Base-by-base conservation (phyloP, 2,888 invertebrate species). In the Drosophila greeni region DNA sequence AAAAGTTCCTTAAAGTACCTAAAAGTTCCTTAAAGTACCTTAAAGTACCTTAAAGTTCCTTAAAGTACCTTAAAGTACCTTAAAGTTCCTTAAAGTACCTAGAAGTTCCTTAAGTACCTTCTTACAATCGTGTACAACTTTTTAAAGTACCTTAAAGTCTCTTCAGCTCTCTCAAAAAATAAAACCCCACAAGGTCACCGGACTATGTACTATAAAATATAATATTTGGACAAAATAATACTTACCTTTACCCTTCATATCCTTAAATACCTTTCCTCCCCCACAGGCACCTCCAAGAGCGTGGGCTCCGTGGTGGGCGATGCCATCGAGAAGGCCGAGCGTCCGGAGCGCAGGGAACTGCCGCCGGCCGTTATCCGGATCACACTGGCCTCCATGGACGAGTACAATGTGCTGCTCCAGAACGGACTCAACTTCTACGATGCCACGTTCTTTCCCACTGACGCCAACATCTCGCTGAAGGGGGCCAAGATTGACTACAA, bases 351-450 rank as follows among this genome's bases (percentile, higher is more conserved):
- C 89, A 73, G 90, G 86, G 92, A 93, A 70, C 87, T 88, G 69
- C 91, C 91, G 8, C 91, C 91, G 61, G 92, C 93, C 69, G 92
- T 94, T 11, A 91, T 95, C 40, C 91, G 94, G 64, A 91, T 95
- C 59, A 94, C 94, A 1, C 89, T 95, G 72, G 94, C 94, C 60
- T 94, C 92, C 60, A 90, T 94, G 70, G 94, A 94, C 75, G 94
- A 95, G 85, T 94, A 92, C 76, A 94, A 94, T 87, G 92, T 92
- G 80, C 90, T 95, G 57, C 90, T 95, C 60, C 95, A 95, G 88
- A 94, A 95, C 84, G 95, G 95, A 0, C 90, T 95, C 62, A 95
- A 95, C 89, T 95, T 95, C 90, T 95, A 95, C 86, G 95, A 95
- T 20, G 95, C 95, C 43, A 95, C 95, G 24, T 95, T 93, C 90